A percentile compares a stretch with the other conserved stretches of the same genome.
Evolutionary conservation across 2,888 invertebrate species (phyloP).

Genomic region (Drosophila lutescens): DNA sequence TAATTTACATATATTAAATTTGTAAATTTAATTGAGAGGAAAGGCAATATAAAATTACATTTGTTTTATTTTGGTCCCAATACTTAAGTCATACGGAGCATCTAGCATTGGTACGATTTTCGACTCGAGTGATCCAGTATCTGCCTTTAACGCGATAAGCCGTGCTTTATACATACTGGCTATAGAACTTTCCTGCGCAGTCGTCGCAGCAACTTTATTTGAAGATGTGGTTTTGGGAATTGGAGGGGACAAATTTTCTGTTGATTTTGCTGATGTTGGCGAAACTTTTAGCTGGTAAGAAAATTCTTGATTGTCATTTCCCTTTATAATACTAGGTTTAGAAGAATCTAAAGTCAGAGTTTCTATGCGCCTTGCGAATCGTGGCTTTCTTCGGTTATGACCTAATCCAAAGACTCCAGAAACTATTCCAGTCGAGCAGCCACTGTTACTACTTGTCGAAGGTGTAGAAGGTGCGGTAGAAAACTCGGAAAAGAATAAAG

Average conservation of each 20-base stretch:
- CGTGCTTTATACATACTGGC: constrained; percentile 75
- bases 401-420: constrained; percentile 18
- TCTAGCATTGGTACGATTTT: constrained; percentile 53
- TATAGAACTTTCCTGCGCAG: constrained; percentile 69
- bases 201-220: constrained; percentile 50
- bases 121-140: constrained; percentile 43
- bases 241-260: constrained; percentile 12
- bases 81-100: constrained; percentile 77
- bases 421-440: constrained; percentile 52
- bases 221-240: constrained; percentile 34
- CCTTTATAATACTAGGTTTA: not conserved
- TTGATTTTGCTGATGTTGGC: constrained; percentile 13
- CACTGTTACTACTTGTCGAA: constrained; percentile 58
- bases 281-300: constrained; percentile 23
- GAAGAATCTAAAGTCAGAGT: constrained; percentile 34
- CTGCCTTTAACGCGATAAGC: constrained; percentile 66
- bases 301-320: constrained; percentile 13
- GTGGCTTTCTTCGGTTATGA: constrained; percentile 65
- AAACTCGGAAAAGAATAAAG: constrained; percentile 35
- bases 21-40: not conserved
- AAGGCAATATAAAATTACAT: constrained; percentile 49
- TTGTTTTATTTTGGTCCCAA: constrained; percentile 69
- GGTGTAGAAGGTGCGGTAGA: constrained; percentile 54
- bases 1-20: no score
- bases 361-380: constrained; percentile 61